Conservation (phyloP, 1,140 invertebrate genomes). For the Tetramorium parvispinum region DNA sequence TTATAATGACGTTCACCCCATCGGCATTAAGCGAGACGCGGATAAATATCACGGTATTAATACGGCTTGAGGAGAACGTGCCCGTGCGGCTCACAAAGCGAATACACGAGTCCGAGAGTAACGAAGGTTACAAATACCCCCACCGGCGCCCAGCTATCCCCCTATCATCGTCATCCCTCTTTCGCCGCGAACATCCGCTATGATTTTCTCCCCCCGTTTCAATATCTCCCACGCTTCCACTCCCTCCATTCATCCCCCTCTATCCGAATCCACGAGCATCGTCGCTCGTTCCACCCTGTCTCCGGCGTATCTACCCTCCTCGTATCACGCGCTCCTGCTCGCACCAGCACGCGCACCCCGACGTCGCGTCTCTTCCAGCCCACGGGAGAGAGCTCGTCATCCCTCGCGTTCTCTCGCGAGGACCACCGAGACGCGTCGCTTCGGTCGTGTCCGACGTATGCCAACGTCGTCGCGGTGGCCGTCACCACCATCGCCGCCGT, state of each 20-base stretch:
- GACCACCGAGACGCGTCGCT: conserved; percentile 55
- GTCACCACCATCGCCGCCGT: conserved; percentile 39
- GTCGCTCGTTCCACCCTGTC: conserved; percentile 18
- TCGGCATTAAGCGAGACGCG: conserved; percentile 13
- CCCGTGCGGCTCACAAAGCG: conserved; percentile 31
- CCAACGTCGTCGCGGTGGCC: conserved; percentile 48
- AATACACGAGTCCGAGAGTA: conserved; percentile 22
- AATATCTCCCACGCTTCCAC: conserved; percentile 45
- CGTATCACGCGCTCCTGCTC: conserved; percentile 4
- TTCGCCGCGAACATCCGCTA: conserved; percentile 16
- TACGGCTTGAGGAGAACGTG: not conserved
- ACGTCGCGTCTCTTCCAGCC: conserved; percentile 11
- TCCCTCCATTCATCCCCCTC: conserved; percentile 53
- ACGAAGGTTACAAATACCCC: conserved; percentile 51
- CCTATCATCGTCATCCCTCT: conserved; percentile 31
- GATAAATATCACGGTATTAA: conserved; percentile 54
- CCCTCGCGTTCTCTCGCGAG: conserved; percentile 53
- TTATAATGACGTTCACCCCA: conserved; percentile 1
- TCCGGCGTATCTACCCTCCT: conserved; percentile 13
- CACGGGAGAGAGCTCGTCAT: conserved; percentile 29
- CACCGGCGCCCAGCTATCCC: not conserved
- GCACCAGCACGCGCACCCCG: conserved; percentile 23
- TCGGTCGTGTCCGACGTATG: conserved; percentile 52
- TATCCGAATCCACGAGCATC: conserved; percentile 3
- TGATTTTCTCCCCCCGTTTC: conserved; percentile 29